Evolutionary conservation across 2,888 invertebrate species (phyloP).

Genomic region (Sarcophaga rosellei): DNA sequence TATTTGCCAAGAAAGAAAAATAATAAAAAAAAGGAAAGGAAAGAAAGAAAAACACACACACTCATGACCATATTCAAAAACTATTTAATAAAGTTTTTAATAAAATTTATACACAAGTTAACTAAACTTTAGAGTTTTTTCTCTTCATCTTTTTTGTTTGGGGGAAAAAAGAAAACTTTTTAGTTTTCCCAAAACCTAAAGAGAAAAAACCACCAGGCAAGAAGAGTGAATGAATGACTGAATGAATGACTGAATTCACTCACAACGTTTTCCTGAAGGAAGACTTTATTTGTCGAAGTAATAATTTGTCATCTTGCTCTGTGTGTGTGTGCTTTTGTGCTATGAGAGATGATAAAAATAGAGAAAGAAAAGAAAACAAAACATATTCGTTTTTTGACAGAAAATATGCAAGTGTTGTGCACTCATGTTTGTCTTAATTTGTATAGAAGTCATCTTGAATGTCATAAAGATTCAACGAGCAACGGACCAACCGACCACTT

Average conservation of each 20-base stretch:
- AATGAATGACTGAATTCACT: constrained; percentile 1
- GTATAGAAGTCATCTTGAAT: constrained; percentile 63
- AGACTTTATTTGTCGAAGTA: constrained; percentile 40
- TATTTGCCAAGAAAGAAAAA: neutral
- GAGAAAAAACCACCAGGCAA: constrained; percentile 12
- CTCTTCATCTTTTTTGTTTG: too few relatives aligned
- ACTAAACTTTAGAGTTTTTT: constrained; percentile 45
- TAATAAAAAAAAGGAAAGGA: neutral
- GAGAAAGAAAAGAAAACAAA: constrained; percentile 17
- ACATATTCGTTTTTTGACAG: constrained; percentile 56
- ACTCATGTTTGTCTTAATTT: constrained; percentile 63
- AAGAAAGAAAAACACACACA: neutral
- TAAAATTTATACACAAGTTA: constrained; percentile 60
- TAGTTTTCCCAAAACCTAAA: neutral
- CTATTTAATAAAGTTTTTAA: constrained; percentile 59
- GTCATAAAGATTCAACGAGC: constrained; percentile 18
- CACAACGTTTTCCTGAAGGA: constrained; percentile 26
- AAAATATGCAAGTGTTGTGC: constrained; percentile 55
- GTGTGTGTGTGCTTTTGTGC: neutral
- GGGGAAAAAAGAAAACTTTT: constrained; percentile 38
- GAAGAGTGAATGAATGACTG: neutral
- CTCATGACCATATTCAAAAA: constrained; percentile 20
- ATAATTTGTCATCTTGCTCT: constrained; percentile 51
- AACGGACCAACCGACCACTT: neutral
- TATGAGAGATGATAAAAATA: neutral